Evolutionary conservation across 2,113 vertebrate species (phyloP).

Genomic region (Notarius lentiginosus): DNA sequence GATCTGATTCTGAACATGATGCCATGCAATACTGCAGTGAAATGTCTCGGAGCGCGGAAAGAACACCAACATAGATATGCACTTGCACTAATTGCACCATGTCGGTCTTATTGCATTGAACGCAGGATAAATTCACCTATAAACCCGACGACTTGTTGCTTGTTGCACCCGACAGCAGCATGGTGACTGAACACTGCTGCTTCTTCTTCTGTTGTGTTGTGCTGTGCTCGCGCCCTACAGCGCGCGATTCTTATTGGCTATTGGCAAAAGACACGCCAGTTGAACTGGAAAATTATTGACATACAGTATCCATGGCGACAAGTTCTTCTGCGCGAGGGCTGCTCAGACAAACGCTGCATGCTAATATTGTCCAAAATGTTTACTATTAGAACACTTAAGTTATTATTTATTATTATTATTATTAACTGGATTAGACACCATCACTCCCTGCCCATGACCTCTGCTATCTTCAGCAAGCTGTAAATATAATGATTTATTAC

Average conservation of each 20-base stretch:
- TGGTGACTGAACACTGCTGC: background rate
- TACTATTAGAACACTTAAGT: background rate
- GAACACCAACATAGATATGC: background rate
- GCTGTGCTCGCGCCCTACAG: constrained; percentile 18
- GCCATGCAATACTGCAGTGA: background rate
- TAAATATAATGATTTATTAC: background rate
- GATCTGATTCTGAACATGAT: background rate
- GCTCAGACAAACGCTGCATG: background rate
- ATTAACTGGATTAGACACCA: background rate
- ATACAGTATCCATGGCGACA: constrained; percentile 14
- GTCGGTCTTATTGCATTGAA: background rate
- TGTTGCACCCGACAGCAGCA: background rate
- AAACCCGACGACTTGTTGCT: constrained; percentile 13
- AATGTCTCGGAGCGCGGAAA: background rate
- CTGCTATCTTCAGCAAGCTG: no score
- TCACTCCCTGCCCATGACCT: background rate
- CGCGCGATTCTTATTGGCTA: constrained; percentile 3
- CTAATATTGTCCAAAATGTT: background rate
- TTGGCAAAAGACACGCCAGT: background rate
- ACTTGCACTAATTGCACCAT: background rate
- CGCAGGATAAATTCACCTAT: background rate
- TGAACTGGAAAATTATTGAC: constrained; percentile 16
- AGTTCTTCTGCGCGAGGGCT: background rate
- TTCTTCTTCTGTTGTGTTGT: background rate
- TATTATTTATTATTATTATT: background rate